phyloP scores from a whole-genome alignment of 2,797 vertebrate species.

The Enteromius treurensis region DNA sequence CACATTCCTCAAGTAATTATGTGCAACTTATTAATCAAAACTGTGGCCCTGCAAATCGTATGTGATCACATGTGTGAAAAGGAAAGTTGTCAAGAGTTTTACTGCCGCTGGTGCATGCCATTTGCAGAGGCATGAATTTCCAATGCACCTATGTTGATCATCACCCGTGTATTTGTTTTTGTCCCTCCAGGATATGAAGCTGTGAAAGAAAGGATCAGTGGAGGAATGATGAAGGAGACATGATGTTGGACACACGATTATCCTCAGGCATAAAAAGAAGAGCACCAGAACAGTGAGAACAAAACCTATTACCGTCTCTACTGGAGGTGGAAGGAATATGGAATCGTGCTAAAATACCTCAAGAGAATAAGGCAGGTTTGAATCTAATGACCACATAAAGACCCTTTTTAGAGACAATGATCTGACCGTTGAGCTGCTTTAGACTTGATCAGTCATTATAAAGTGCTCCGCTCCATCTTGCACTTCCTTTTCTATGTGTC shows the following conservation, averaged over 20 bases:
- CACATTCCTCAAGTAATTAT: too few species aligned
- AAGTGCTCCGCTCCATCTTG: conserved; percentile 25
- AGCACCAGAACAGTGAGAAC: conserved; percentile 33
- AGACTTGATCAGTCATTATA: conserved; percentile 38
- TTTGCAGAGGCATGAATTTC: not conserved
- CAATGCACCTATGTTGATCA: not conserved
- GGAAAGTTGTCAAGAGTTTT: not conserved
- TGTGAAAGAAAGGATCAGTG: conserved; percentile 56
- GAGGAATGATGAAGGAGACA: conserved; percentile 62
- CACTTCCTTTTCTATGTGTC: conserved; percentile 11
- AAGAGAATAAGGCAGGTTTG: conserved; percentile 46
- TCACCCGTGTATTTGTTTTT: not conserved
- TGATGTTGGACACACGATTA: conserved; percentile 56
- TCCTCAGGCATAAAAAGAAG: conserved; percentile 28
- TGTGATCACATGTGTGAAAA: too few species aligned
- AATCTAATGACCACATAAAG: conserved; percentile 53
- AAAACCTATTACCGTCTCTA: conserved; percentile 53
- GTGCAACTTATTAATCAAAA: too few species aligned
- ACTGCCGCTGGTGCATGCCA: not conserved
- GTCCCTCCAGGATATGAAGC: conserved; percentile 31
- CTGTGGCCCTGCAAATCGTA: too few species aligned
- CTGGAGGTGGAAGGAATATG: conserved; percentile 54
- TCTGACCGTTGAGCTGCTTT: conserved; percentile 45
- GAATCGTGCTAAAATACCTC: conserved; percentile 53
- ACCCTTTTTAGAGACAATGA: conserved; percentile 51